phyloP scores from a whole-genome alignment of 2,888 invertebrate species.

The Pseudeuparius sepicola region DNA sequence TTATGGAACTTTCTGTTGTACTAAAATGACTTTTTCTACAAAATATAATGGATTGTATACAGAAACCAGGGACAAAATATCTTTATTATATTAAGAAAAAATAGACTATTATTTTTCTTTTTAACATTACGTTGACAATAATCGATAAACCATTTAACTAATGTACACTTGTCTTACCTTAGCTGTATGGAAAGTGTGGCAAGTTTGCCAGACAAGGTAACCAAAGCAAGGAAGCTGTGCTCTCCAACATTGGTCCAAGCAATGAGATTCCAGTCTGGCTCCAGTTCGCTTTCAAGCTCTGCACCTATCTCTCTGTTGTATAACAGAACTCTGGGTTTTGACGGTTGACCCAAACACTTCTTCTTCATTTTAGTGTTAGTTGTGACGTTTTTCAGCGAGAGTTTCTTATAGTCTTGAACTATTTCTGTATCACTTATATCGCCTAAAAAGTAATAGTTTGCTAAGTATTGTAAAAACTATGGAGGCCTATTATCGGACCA shows the following conservation, averaged over 20 bases:
- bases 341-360: constrained; percentile 45
- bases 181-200: constrained; percentile 52
- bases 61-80: too few species aligned
- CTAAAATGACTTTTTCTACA: too few species aligned
- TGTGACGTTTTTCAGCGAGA: constrained; percentile 37
- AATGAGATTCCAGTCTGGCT: constrained; percentile 54
- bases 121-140: too few species aligned
- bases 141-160: neutral
- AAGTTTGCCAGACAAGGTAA: constrained; percentile 51
- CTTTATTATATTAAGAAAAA: too few species aligned
- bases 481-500: too few species aligned
- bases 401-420: constrained; percentile 63
- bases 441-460: constrained; percentile 35
- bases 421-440: constrained; percentile 62
- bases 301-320: constrained; percentile 48
- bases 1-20: too few species aligned
- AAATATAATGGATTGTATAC: too few species aligned
- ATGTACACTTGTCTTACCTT: constrained; percentile 32
- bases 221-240: constrained; percentile 53
- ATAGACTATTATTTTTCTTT: too few species aligned
- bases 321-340: constrained; percentile 52
- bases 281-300: constrained; percentile 40
- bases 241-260: constrained; percentile 48
- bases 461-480: too few species aligned
- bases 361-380: constrained; percentile 36